Base-by-base conservation (phyloP, 2,888 invertebrate genomes). In the Hypomecis punctinalis region DNA sequence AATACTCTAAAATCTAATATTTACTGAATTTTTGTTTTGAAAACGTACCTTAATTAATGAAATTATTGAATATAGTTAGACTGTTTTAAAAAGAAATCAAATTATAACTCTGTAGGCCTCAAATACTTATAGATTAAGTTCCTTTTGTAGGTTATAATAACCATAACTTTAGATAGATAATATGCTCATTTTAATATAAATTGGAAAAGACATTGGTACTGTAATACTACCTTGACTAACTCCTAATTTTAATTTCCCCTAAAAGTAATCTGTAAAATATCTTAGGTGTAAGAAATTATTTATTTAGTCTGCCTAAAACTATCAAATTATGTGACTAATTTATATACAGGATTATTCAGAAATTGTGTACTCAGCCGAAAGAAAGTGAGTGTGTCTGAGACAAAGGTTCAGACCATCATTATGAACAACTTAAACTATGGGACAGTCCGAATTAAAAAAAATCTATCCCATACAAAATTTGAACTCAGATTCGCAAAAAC, bases 141-240 rank as follows among this genome's bases (percentile, higher is more conserved):
- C 40, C 49, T 52, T 55, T 53, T 9, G 10, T 23, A 47, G 2
- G 35, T 52, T 33, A 47, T n/a, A 11, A 13, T 53, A 63, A 13
- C 6, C 11, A 47, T 47, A 42, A 56, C 35, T 58, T 33, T 10
- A 8, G 7, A 36, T 36, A 48, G 10, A 42, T 23, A 33, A 55
- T 40, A 6, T 60, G 63, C 59, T 60, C 59, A 64, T 55, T 59
- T 73, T 51, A 62, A 61, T 61, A 53, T 63, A 55, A 65, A 54
- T 58, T 65, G 51, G 33, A 74, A 78, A 77, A 77, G 77, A 78
- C 77, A 76, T 66, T 63, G 62, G 52, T 61, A 58, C 45, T 23
- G 43, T 56, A 59, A 61, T 36, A 52, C 55, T 36, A 33, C 49
- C 39, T 53, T 58, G 55, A 61, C 37, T 63, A 57, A 58, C 51